Conservation (phyloP, 2,888 invertebrate genomes). For the Microctonus brassicae region DNA sequence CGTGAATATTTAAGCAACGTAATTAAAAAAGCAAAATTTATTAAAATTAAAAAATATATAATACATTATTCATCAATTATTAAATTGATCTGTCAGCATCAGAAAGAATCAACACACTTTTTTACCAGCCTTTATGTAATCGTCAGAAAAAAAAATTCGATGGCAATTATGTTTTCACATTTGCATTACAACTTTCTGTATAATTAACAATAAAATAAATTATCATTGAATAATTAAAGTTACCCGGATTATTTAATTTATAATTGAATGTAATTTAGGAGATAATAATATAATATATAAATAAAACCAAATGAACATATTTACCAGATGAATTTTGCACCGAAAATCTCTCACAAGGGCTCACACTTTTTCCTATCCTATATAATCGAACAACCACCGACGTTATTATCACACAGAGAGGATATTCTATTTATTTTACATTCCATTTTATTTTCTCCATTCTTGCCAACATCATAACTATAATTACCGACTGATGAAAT, state of each 20-base stretch:
- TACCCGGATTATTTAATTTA: background rate
- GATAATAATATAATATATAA: slow-evolving; percentile 32
- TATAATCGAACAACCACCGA: background rate
- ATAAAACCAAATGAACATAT: slow-evolving; percentile 29
- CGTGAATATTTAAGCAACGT: too few relatives aligned
- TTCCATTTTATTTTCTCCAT: background rate
- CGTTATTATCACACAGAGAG: background rate
- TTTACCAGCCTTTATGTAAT: slow-evolving; percentile 55
- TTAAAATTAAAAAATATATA: background rate
- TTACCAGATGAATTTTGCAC: slow-evolving; percentile 48
- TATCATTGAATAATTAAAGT: background rate
- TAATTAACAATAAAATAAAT: background rate
- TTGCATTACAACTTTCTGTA: background rate
- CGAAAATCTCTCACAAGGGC: slow-evolving; percentile 41
- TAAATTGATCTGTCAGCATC: slow-evolving; percentile 2
- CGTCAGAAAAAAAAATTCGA: slow-evolving; percentile 37
- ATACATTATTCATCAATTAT: background rate
- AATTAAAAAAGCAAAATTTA: too few relatives aligned
- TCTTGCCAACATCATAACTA: background rate
- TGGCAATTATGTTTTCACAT: background rate
- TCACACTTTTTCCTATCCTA: slow-evolving; percentile 12
- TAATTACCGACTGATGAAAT: too few relatives aligned
- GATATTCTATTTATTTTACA: background rate
- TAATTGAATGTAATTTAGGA: background rate
- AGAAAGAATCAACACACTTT: slow-evolving; percentile 40